Conservation (phyloP, 1,140 invertebrate species). For the Megathymus violae region DNA sequence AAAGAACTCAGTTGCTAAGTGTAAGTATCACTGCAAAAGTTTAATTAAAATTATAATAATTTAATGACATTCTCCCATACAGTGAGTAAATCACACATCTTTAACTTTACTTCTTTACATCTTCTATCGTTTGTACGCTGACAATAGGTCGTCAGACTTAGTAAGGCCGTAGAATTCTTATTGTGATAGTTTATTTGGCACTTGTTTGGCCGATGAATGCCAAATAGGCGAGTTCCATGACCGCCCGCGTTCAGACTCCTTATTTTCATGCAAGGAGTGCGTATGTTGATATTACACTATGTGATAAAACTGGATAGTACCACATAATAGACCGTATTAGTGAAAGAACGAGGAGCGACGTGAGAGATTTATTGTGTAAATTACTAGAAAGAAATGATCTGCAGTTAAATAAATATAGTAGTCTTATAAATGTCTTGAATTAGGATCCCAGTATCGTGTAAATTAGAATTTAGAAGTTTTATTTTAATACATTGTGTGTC, state of each 20-base stretch:
- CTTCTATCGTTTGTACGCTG: background rate
- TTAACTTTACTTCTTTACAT: background rate
- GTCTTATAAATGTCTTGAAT: too few relatives aligned
- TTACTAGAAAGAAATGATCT: conserved; percentile 19
- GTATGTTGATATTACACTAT: conserved; percentile 40
- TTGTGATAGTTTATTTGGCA: conserved; percentile 81
- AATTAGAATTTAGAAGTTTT: too few relatives aligned
- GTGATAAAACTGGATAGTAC: conserved; percentile 44
- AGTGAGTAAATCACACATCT: background rate
- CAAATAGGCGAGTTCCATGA: conserved; percentile 78
- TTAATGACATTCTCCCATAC: too few relatives aligned
- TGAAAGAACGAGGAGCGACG: conserved; percentile 30
- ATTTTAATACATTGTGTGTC: too few relatives aligned
- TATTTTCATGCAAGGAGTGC: conserved; percentile 47
- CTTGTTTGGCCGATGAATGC: conserved; percentile 68
- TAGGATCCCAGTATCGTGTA: too few relatives aligned
- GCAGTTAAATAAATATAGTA: too few relatives aligned
- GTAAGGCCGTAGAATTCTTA: conserved; percentile 61
- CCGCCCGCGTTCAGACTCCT: conserved; percentile 48
- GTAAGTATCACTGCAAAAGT: too few relatives aligned
- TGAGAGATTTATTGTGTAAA: conserved; percentile 36
- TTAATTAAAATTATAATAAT: too few relatives aligned
- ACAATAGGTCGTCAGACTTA: background rate
- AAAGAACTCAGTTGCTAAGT: too few relatives aligned
- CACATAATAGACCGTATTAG: conserved; percentile 39